These are phyloP conservation scores for Pogonus chalceus DNA, from an alignment of 1,140 invertebrate genomes.

Conservation along the genomic window DNA sequence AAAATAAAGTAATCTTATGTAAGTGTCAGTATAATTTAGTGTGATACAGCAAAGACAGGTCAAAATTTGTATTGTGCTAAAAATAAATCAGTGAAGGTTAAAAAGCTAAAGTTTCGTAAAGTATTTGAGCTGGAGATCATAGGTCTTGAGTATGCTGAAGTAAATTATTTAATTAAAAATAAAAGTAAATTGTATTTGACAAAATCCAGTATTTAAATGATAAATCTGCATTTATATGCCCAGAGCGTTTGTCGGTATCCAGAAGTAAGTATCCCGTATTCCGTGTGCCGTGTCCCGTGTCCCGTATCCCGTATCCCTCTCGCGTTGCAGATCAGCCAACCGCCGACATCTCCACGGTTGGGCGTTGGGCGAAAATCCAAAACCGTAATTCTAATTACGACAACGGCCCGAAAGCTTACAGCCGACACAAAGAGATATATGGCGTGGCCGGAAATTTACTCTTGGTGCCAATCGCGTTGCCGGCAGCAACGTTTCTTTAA, in stretches of 20 bases:
- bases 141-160: too few species aligned
- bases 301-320: too few species aligned
- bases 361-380: background rate
- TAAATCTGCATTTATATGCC: conserved; percentile 2
- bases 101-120: too few species aligned
- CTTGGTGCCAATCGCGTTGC: background rate
- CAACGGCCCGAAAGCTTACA: background rate
- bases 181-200: background rate
- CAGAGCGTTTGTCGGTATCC: background rate
- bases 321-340: too few species aligned
- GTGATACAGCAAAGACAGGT: too few species aligned
- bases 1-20: too few species aligned
- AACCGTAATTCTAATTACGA: conserved; percentile 5
- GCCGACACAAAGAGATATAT: background rate
- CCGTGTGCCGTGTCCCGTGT: too few species aligned
- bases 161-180: conserved; percentile 3
- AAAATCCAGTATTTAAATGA: background rate
- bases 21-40: too few species aligned
- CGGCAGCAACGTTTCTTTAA: background rate
- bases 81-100: too few species aligned
- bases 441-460: background rate
- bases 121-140: too few species aligned
- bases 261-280: background rate
- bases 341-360: too few species aligned
- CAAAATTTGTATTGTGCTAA: too few species aligned